Percentiles rank a stretch among this genome's conserved stretches.
These are phyloP conservation scores for Eupeodes latifasciatus DNA, from an alignment of 2,888 invertebrate species.

Conservation along the genomic window DNA sequence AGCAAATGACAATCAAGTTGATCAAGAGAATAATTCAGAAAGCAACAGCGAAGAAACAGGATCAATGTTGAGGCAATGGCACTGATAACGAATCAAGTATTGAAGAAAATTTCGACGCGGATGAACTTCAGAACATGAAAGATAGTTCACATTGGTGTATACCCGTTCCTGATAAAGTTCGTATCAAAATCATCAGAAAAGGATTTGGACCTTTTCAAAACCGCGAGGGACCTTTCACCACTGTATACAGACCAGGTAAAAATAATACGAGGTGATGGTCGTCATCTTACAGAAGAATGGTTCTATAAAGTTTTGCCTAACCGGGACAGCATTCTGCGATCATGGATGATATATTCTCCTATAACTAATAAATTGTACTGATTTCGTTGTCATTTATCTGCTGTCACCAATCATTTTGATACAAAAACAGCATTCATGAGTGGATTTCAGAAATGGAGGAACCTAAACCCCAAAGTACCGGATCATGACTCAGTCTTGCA, in stretches of 20 bases:
- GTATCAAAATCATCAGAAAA: background rate
- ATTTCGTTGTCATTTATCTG: background rate
- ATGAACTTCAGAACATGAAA: background rate
- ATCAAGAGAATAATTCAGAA: background rate
- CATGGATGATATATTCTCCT: too few relatives aligned
- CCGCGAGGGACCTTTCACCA: too few relatives aligned
- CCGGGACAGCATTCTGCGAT: too few relatives aligned
- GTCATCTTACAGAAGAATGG: slow-evolving; percentile 1
- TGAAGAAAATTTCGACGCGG: background rate
- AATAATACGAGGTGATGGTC: too few relatives aligned
- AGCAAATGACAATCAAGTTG: background rate
- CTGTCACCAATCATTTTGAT: background rate
- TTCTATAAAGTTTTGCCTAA: slow-evolving; percentile 1
- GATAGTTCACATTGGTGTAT: background rate
- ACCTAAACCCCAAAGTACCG: background rate
- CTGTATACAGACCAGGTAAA: too few relatives aligned
- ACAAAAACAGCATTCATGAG: background rate
- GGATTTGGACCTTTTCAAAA: too few relatives aligned
- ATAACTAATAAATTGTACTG: too few relatives aligned
- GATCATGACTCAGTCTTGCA: background rate
- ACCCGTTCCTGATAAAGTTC: background rate
- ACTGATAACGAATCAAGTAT: background rate
- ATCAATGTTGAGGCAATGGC: background rate
- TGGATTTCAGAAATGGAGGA: background rate
- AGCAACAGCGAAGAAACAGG: background rate